A percentile compares a stretch with the other conserved stretches of the same genome.
Evolutionary conservation across 23 tunicate species (phyloP).

Genomic region (Phallusia fumigata): DNA sequence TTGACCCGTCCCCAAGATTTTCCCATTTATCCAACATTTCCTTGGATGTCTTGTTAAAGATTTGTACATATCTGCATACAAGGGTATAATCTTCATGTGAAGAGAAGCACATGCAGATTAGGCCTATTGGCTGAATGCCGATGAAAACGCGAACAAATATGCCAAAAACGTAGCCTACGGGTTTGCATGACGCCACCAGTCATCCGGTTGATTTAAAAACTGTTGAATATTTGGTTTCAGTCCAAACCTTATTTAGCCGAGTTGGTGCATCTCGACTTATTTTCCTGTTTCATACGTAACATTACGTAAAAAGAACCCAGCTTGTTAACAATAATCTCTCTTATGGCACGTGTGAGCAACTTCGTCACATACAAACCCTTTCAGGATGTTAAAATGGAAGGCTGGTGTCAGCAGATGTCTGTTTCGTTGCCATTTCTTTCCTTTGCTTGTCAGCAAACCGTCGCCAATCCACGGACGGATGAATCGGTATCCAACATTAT

Average conservation of each 20-base stretch:
- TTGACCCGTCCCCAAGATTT: background rate
- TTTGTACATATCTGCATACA: conserved; percentile 37
- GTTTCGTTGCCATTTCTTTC: conserved; percentile 43
- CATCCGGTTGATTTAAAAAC: too few species aligned
- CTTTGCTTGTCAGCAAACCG: conserved; percentile 43
- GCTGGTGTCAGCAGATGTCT: conserved; percentile 40
- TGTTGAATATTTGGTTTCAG: too few species aligned
- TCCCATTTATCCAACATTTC: conserved; percentile 44
- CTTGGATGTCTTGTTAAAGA: conserved; percentile 23
- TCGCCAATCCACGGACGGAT: conserved; percentile 46
- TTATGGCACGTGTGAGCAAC: too few species aligned
- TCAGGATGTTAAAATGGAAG: conserved; percentile 29
- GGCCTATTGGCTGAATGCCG: background rate
- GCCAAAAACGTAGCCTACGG: too few species aligned
- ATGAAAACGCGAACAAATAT: too few species aligned
- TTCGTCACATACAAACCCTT: background rate
- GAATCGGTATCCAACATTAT: conserved; percentile 41
- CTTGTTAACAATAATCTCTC: too few species aligned
- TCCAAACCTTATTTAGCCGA: too few species aligned
- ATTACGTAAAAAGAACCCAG: too few species aligned
- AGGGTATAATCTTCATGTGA: background rate
- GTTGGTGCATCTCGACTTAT: too few species aligned
- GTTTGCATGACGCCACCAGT: too few species aligned
- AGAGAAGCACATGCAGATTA: background rate
- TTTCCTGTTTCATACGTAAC: too few species aligned